Conservation (phyloP, 2,797 vertebrate genomes). For the Sphenopsis melanotis region DNA sequence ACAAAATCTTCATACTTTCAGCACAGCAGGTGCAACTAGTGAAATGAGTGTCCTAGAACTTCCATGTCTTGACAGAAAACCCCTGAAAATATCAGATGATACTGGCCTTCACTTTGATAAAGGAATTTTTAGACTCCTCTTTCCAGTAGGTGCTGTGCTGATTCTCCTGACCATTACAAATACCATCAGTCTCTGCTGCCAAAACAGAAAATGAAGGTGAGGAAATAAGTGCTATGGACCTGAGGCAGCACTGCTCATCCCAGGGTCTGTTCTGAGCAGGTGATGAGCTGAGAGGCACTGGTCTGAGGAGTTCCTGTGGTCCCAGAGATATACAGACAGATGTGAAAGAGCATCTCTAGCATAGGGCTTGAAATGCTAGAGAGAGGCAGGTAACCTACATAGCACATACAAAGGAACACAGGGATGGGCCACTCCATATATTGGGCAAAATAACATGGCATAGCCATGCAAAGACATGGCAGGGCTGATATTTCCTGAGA, state of each 20-base stretch:
- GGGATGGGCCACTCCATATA: background rate
- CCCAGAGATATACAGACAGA: background rate
- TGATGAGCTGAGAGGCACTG: background rate
- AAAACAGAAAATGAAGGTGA: background rate
- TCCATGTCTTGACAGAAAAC: background rate
- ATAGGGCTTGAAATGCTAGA: background rate
- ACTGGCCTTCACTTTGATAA: background rate
- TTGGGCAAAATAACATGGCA: background rate
- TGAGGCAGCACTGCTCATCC: background rate
- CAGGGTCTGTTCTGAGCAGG: background rate
- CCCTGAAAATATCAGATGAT: background rate
- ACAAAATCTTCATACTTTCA: background rate
- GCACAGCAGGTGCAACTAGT: background rate
- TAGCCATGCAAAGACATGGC: rapidly evolving
- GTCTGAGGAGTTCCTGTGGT: background rate
- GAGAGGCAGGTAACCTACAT: background rate
- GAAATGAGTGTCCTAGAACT: background rate
- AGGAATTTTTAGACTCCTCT: background rate
- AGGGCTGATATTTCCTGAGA: background rate
- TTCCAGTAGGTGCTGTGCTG: background rate
- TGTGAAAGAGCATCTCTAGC: background rate
- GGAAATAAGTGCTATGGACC: background rate
- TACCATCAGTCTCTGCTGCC: too few species aligned
- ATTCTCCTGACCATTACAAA: background rate
- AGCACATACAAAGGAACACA: background rate